phyloP scores from a whole-genome alignment of 2,797 vertebrate genomes.

The Rachycentron canadum region DNA sequence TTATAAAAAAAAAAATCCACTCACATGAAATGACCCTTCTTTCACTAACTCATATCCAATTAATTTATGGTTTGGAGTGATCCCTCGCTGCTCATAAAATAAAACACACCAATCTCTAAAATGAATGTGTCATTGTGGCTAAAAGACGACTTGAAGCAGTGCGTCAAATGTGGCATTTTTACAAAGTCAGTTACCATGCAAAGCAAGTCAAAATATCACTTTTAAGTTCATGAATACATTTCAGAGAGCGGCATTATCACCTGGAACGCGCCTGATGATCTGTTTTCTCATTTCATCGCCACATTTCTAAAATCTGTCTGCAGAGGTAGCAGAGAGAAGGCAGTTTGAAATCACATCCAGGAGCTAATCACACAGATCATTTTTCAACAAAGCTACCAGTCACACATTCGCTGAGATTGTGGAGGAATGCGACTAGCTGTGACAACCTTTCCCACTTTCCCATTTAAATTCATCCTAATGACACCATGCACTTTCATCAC shows the following conservation, averaged over 20 bases:
- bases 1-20: background rate
- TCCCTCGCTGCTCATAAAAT: background rate
- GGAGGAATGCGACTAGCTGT: constrained; percentile 29
- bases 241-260: background rate
- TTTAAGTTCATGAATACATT: background rate
- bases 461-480: constrained; percentile 7
- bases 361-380: constrained; percentile 45
- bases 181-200: background rate
- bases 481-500: constrained; percentile 10
- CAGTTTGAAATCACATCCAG: constrained; percentile 17
- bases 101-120: background rate
- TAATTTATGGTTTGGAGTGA: background rate
- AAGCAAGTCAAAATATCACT: constrained; percentile 7
- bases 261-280: background rate
- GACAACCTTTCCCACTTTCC: constrained; percentile 31
- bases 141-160: background rate
- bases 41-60: background rate
- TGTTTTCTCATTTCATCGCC: background rate
- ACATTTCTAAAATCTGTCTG: background rate
- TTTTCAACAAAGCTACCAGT: constrained; percentile 25
- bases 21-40: background rate
- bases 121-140: background rate
- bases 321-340: background rate
- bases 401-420: constrained; percentile 17
- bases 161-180: background rate